Evolutionary conservation across 2,888 invertebrate species (phyloP), one percentile per base, ranked within the genome.

Genomic region (Apodemia duryi): DNA sequence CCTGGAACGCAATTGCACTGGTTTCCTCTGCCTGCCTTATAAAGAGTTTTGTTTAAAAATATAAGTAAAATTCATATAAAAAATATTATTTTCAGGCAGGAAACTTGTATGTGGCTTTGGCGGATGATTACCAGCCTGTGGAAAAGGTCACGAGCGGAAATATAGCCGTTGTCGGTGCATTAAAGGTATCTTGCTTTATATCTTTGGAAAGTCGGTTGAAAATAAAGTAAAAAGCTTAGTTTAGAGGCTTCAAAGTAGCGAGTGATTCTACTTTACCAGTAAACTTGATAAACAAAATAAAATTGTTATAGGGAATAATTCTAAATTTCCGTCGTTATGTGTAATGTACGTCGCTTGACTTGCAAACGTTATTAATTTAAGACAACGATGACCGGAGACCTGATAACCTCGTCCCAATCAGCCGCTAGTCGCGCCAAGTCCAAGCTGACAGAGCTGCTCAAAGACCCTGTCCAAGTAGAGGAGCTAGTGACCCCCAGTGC

Each of bases 101-200:
- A 0, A 73, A 79, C 0, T 68, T 94, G 61, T 94, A 93, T 76
- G 90, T 93, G 66, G 97, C 98, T 0, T 94, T 96, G 76, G 99
- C 99, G 0, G 98, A 99, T 86, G 98, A 99, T 73, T 97, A 96
- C 80, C 92, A 94, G 72, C 97, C 97, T 73, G 94, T 97, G 13
- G 85, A 91, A 9, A 83, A 83, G 3, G 93, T 96, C 0, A 82
- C 87, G 0, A 88, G 93, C 10, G 99, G 99, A 5, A 97, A 97
- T 86, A 98, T 99, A 72, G 98, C 95, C 2, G 98, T 98, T 29
- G 94, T 98, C 65, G 94, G 97, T 64, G 97, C 98, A 6, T 90
- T 99, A 21, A 97, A 97, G 92, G 95, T 96, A 85, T 41, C 9
- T 41, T 41, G 41, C 2, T 72, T 57, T 28, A 21, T 21, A 21